Base-by-base conservation (phyloP, 2,113 vertebrate genomes). In the Aspiorhynchus laticeps region DNA sequence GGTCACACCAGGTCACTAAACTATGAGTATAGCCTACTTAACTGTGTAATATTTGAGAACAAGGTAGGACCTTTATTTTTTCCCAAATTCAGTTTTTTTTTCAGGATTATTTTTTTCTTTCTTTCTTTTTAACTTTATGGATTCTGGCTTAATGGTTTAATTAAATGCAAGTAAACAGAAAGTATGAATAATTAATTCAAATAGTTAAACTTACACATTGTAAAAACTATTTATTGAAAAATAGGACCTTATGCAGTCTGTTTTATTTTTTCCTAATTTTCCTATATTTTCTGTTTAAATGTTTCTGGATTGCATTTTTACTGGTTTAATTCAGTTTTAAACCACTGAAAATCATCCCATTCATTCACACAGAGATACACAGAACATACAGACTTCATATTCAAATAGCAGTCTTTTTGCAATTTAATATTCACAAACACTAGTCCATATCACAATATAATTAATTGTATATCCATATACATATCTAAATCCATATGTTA, bases 1-100 rank as follows among this genome's bases (percentile, higher is more conserved):
- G 88, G 84, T 91, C 88, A 88, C 46, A 67, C 33, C 46, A 80
- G 71, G 83, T 88, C 88, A 79, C 69, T 6, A 14, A n/a, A 63
- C 53, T 41, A 43, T 21, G 26, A 61, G 7, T 43, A 63, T 51
- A 51, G 36, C 4, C 36, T 24, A 61, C 80, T 11, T 82, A 82
- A 78, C 76, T 17, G 86, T 48, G 86, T 88, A 46, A 17, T 8
- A 87, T 80, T 48, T 51, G 48, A 17, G 69, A 77, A 61, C 19
- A 77, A 33, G 79, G 15, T 56, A 48, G 46, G 46, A 1, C 46
- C 12, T 48, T 15, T 48, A 48, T 1, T 46, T 51, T 51, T 51
- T 51, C 14, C 14, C 12, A 48, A 51, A 19, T 19, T 53, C 12
- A 17, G 4, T 51, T 17, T 51, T 51, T 10, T 10, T 9, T 38